Evolutionary conservation across 2,113 vertebrate species (phyloP).

Genomic region (Cephalopholis sonnerati): DNA sequence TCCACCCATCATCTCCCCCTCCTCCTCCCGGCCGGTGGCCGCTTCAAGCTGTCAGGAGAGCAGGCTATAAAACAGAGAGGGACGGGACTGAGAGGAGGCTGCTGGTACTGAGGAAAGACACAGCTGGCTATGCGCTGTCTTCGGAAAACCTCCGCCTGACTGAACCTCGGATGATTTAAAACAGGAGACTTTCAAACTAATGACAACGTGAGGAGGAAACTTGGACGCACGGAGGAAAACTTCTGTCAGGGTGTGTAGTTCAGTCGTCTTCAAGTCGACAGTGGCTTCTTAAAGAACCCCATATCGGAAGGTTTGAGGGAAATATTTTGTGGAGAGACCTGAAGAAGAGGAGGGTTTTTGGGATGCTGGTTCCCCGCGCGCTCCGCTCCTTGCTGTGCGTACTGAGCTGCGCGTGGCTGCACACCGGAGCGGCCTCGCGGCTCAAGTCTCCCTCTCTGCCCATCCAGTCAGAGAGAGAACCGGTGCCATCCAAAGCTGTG

Average conservation of each 20-base stretch:
- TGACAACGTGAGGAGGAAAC: not conserved
- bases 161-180: constrained; percentile 22
- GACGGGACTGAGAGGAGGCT: constrained; percentile 73
- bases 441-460: constrained; percentile 87
- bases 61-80: constrained; percentile 81
- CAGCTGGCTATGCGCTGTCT: not conserved
- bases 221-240: not conserved
- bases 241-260: not conserved
- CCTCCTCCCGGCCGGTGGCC: constrained; percentile 55
- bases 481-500: constrained; percentile 86
- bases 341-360: constrained; percentile 15
- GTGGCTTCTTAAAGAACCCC: not conserved
- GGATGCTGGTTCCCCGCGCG: constrained; percentile 77
- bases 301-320: not conserved
- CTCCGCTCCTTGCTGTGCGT: constrained; percentile 74
- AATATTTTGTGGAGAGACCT: not conserved
- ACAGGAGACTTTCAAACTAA: not conserved
- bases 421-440: constrained; percentile 66
- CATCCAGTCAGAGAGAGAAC: constrained; percentile 90
- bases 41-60: constrained; percentile 75
- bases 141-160: constrained; percentile 17
- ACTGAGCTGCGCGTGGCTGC: constrained; percentile 78
- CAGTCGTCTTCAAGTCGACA: not conserved
- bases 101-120: constrained; percentile 51
- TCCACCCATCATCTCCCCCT: constrained; percentile 40